A percentile compares a stretch with the other conserved stretches of the same genome.
phyloP scores from a whole-genome alignment of 2,797 vertebrate species.

The Rhinoraja longicauda region DNA sequence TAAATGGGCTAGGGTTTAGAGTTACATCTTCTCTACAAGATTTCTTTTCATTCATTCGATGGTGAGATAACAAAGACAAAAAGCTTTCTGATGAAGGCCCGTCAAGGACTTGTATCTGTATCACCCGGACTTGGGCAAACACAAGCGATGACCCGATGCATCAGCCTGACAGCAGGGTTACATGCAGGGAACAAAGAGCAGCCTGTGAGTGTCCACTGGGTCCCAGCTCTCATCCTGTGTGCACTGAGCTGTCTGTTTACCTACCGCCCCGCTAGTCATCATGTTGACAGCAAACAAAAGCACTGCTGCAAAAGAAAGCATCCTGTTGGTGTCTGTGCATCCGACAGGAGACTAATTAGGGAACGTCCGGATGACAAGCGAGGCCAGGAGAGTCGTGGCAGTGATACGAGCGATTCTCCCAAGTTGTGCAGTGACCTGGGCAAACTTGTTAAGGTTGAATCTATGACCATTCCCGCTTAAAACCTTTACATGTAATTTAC shows the following conservation, averaged over 20 bases:
- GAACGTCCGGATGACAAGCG: neutral
- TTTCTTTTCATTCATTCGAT: constrained; percentile 18
- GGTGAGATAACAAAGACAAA: neutral
- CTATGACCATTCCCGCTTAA: neutral
- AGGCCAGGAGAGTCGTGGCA: neutral
- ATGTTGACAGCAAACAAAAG: constrained; percentile 15
- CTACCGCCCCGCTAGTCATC: neutral
- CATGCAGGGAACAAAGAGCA: neutral
- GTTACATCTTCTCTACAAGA: neutral
- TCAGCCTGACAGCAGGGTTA: neutral
- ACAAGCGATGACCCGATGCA: neutral
- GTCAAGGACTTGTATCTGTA: neutral
- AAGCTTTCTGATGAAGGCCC: neutral
- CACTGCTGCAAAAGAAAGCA: no score
- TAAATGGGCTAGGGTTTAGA: neutral
- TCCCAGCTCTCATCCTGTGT: neutral
- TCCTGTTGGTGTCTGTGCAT: neutral
- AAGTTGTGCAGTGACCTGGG: neutral
- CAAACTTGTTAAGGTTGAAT: neutral
- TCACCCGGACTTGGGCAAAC: constrained; percentile 4
- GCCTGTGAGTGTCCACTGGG: neutral
- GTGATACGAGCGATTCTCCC: neutral
- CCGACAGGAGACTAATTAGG: neutral
- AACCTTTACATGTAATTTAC: neutral
- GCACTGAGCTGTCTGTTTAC: constrained; percentile 20